These are phyloP conservation scores for Orchestes rusci DNA, from an alignment of 2,888 invertebrate species.

Conservation along the genomic window DNA sequence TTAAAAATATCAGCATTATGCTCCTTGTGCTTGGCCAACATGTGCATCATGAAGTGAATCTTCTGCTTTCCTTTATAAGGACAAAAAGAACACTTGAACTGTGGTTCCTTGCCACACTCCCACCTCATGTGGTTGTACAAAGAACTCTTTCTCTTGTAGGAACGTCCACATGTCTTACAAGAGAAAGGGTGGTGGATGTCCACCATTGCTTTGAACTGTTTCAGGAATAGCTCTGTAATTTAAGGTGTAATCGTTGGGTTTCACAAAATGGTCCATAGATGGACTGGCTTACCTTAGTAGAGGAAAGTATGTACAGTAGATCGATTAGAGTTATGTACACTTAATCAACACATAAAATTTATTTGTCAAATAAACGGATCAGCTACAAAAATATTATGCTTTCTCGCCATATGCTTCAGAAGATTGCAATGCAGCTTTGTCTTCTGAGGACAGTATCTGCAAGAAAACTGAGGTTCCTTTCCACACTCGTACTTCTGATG, in stretches of 20 bases:
- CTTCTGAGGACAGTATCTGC: constrained; percentile 14
- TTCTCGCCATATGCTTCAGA: not conserved
- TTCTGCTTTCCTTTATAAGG: constrained; percentile 40
- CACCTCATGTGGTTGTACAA: constrained; percentile 33
- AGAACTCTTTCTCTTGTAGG: constrained; percentile 33
- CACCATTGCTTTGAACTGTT: constrained; percentile 22
- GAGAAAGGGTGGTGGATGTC: constrained; percentile 19
- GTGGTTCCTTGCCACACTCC: constrained; percentile 50
- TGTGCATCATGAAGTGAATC: constrained; percentile 40
- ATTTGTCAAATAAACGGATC: no score
- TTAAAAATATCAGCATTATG: constrained; percentile 36
- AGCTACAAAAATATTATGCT: not conserved
- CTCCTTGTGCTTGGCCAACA: constrained; percentile 40
- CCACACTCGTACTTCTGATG: constrained; percentile 19
- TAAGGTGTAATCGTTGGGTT: no score
- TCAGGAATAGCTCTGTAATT: no score
- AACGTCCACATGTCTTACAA: constrained; percentile 32
- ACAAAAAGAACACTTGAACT: constrained; percentile 33
- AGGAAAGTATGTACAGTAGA: no score
- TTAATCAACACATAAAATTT: no score
- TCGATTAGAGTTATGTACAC: no score
- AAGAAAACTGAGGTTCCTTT: constrained; percentile 14
- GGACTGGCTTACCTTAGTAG: no score
- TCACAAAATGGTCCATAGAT: no score
- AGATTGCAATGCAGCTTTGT: not conserved